Conservation (phyloP, 2,888 invertebrate species). For the Pharmacophagus antenor region DNA sequence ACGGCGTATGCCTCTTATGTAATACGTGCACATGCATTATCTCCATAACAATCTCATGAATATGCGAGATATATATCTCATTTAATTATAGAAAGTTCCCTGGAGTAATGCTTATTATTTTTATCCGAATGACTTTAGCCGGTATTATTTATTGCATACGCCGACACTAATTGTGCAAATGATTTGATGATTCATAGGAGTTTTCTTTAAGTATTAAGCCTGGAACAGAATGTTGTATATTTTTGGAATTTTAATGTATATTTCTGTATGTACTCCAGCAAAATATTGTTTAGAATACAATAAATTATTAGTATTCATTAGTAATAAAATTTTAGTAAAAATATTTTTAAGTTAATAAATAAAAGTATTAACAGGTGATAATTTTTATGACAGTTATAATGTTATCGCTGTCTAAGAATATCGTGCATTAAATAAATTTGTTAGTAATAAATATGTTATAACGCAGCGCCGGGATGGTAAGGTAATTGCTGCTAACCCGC, state of each 20-base stretch:
- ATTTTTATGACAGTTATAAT: not conserved
- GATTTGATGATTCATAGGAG: not conserved
- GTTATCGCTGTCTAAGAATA: conserved; percentile 14
- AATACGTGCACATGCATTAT: conserved; percentile 28
- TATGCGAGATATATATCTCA: conserved; percentile 27
- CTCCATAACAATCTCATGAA: conserved; percentile 28
- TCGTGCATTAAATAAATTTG: conserved; percentile 25
- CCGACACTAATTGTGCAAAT: conserved; percentile 3
- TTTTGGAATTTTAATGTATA: not conserved
- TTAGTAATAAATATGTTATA: conserved; percentile 35
- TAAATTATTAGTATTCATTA: not conserved
- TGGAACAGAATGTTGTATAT: not conserved
- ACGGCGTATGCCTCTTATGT: conserved; percentile 35
- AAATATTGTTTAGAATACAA: not conserved
- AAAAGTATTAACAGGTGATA: not conserved
- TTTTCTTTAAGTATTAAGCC: not conserved
- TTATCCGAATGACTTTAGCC: conserved; percentile 10
- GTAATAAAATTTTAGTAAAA: not conserved
- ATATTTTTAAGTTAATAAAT: not conserved
- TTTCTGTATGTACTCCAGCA: not conserved
- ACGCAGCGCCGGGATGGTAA: conserved; percentile 35
- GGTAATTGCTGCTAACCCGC: conserved; percentile 31
- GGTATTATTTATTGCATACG: conserved; percentile 5
- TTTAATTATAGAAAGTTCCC: conserved; percentile 31
- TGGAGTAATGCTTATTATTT: conserved; percentile 16